Base-by-base conservation (phyloP, 2,888 invertebrate genomes). In the Drosophila tripunctata region DNA sequence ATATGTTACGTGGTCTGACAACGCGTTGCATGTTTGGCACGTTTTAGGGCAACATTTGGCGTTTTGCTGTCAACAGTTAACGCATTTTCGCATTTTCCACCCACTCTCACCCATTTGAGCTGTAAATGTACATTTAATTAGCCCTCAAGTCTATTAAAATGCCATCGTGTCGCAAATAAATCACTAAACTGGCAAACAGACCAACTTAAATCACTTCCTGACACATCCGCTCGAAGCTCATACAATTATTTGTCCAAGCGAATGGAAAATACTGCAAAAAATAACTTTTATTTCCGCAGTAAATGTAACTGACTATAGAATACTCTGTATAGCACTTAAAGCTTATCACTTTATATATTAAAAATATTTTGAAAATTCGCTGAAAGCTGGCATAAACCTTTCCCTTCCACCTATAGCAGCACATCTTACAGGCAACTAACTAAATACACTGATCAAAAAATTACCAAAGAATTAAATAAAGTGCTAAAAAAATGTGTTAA, bases 121-220 rank as follows among this genome's bases (percentile, higher is more conserved):
- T 52, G n/a, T 52, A 77, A 84, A 84, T 84, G 80, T 43, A 69
- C 78, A 84, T 84, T 84, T 83, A 84, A 84, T 84, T 84, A 78
- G 72, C 66, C 63, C 24, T 47, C 40, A 50, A 79, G 73, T 83
- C 78, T 75, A 85, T 85, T 60, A 78, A 83, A 84, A 67, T 68
- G 63, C 38, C 75, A 78, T 84, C 77, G 68, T 54, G 41, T 52
- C 62, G 27, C 15, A 58, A 74, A 67, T 80, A 60, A 79, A 81
- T 79, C 68, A 78, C 10, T 27, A 5, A 54, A 31, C 40, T 43
- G 68, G 38, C 62, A 74, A 35, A 24, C 40, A 36, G 24, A 1
- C 14, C 40, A 30, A 35, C 7, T 47, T 27, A 71, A 68, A 65
- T 64, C 60, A 67, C 69, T 66, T 61, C 14, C 41, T 43, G 41